A percentile compares a stretch with the other conserved stretches of the same genome.
These are phyloP conservation scores for Falco concolor DNA, from an alignment of 2,797 vertebrate species.

Conservation along the genomic window DNA sequence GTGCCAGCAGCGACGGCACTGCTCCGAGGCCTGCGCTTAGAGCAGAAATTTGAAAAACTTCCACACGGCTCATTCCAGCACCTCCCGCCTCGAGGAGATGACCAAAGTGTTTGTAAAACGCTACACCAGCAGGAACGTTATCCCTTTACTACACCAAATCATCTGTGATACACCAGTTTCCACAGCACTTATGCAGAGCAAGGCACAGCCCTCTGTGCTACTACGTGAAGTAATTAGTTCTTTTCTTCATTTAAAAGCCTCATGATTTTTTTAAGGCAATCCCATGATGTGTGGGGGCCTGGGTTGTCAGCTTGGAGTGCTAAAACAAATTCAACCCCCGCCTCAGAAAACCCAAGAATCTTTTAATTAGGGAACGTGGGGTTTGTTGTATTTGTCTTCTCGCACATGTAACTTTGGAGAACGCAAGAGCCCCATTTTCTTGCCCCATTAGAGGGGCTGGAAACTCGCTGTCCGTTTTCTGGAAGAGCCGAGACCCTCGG, in stretches of 20 bases:
- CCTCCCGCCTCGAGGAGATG: background rate
- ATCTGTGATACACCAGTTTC: background rate
- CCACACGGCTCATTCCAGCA: background rate
- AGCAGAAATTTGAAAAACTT: background rate
- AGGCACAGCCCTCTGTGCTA: background rate
- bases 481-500: background rate
- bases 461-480: background rate
- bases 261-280: background rate
- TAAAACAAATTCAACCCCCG: background rate
- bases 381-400: background rate
- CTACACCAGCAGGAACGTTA: rapidly evolving
- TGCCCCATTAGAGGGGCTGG: background rate
- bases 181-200: background rate
- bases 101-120: background rate
- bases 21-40: background rate
- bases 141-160: background rate
- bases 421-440: background rate
- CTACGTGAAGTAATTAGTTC: background rate
- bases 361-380: background rate
- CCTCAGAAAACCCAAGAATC: background rate
- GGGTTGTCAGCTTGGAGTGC: background rate
- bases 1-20: background rate
- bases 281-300: background rate
- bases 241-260: background rate
- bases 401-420: background rate